Base-by-base conservation (phyloP, 2,888 invertebrate species). In the Tholera decimalis region DNA sequence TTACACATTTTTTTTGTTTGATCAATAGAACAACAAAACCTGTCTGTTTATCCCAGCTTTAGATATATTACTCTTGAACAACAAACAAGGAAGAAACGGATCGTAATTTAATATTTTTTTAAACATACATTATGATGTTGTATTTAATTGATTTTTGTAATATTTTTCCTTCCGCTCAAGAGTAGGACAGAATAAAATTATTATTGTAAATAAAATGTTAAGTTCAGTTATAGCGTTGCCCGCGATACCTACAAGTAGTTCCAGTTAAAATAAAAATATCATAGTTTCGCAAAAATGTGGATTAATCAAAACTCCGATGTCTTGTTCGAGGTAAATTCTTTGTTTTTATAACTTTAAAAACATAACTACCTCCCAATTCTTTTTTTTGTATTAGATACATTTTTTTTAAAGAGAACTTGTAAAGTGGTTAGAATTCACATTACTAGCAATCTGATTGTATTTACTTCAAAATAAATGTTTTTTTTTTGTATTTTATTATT, bases 321-420 rank as follows among this genome's bases (percentile, higher is more conserved):
- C 11, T 74, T 89, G 33, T 80, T 86, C 43, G 85, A 90, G 90
- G 90, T 91, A 85, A 68, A 9, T 13, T 18, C 2, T 6, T 58
- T 43, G 54, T 35, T 3, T 24, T n/a, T n/a, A n/a, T n/a, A n/a
- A n/a, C n/a, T n/a, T n/a, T n/a, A n/a, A n/a, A n/a, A n/a, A n/a
- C n/a, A n/a, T n/a, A n/a, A n/a, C n/a, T n/a, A n/a, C n/a, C n/a
- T n/a, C n/a, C n/a, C n/a, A n/a, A n/a, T 28, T 28, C 7, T 28
- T 28, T 28, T 28, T 33, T 33, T 15, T 33, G 13, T 6, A 15
- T 15, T 6, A 3, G 6, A 6, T 35, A 35, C 13, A 35, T 15
- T 35, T 13, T 35, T 35, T 33, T 33, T 35, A 15, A 35, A 15
- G 15, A 15, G 13, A 0, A 5, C 15, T 35, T 35, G 1, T 15